Conservation (phyloP, 2,888 invertebrate species). For the Caenorhabditis sp. region DNA sequence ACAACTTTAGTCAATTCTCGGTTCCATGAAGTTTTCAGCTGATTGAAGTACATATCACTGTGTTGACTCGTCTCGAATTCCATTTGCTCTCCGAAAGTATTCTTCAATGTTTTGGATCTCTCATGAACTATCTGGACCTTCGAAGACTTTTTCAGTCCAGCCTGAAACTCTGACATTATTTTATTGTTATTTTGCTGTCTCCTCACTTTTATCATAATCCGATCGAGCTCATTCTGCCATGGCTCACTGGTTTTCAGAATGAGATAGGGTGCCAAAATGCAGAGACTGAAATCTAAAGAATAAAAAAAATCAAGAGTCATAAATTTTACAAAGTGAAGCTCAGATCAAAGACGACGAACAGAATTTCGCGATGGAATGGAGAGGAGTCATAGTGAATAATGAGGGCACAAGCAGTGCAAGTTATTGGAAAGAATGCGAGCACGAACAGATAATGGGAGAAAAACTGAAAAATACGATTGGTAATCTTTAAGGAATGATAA, state of each 20-base stretch:
- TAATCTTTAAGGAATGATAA: background rate
- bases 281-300: slow-evolving; percentile 28
- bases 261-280: slow-evolving; percentile 37
- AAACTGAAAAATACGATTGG: slow-evolving; percentile 24
- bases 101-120: slow-evolving; percentile 35
- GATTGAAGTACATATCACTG: slow-evolving; percentile 44
- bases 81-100: slow-evolving; percentile 49
- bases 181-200: background rate
- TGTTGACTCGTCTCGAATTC: slow-evolving; percentile 41
- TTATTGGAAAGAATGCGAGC: slow-evolving; percentile 40
- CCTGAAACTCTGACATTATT: background rate
- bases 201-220: slow-evolving; percentile 28
- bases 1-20: slow-evolving; percentile 12
- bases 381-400: slow-evolving; percentile 44
- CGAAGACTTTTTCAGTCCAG: background rate
- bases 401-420: slow-evolving; percentile 37
- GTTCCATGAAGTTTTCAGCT: slow-evolving; percentile 37
- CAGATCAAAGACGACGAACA: slow-evolving; percentile 41
- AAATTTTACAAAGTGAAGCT: slow-evolving; percentile 45
- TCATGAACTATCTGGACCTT: slow-evolving; percentile 7
- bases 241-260: slow-evolving; percentile 41
- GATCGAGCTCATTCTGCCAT: slow-evolving; percentile 45
- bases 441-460: slow-evolving; percentile 44
- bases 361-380: slow-evolving; percentile 25
- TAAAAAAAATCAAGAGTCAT: background rate